Conservation (phyloP, 2,113 vertebrate species). For the Argyrosomus japonicus region DNA sequence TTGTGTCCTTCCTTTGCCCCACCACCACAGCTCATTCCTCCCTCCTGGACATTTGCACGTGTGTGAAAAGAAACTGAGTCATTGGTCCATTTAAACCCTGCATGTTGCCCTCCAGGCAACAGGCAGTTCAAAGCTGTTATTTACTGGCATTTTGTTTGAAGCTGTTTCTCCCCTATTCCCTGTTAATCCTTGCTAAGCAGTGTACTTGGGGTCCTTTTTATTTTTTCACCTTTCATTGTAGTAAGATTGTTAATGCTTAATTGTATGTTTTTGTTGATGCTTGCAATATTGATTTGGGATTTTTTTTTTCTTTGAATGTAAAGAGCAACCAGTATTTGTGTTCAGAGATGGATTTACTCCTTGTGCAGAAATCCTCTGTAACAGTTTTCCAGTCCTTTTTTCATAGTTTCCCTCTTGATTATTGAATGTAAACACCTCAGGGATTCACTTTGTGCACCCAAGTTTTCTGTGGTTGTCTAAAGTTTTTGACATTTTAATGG, state of each 20-base stretch:
- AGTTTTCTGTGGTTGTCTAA: conserved; percentile 5
- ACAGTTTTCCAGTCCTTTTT: conserved; percentile 25
- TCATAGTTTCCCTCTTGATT: not conserved
- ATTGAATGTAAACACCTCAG: conserved; percentile 61
- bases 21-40: conserved; percentile 63
- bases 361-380: not conserved
- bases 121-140: conserved; percentile 81
- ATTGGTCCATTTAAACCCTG: conserved; percentile 61
- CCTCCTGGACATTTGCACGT: conserved; percentile 82
- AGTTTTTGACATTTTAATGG: conserved; percentile 15
- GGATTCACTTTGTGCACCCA: conserved; percentile 44
- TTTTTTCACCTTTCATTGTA: conserved; percentile 44
- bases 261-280: conserved; percentile 13
- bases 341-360: not conserved
- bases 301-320: conserved; percentile 5
- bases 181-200: conserved; percentile 51
- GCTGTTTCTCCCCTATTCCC: conserved; percentile 16
- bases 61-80: conserved; percentile 77
- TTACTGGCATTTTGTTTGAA: conserved; percentile 57
- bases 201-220: conserved; percentile 17
- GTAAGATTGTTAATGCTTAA: conserved; percentile 38
- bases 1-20: conserved; percentile 36
- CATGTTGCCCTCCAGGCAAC: conserved; percentile 76
- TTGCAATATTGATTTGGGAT: conserved; percentile 1
- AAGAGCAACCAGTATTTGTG: conserved; percentile 7